These are phyloP conservation scores for Mesoligia furuncula DNA, from an alignment of 2,888 invertebrate species.

Conservation along the genomic window DNA sequence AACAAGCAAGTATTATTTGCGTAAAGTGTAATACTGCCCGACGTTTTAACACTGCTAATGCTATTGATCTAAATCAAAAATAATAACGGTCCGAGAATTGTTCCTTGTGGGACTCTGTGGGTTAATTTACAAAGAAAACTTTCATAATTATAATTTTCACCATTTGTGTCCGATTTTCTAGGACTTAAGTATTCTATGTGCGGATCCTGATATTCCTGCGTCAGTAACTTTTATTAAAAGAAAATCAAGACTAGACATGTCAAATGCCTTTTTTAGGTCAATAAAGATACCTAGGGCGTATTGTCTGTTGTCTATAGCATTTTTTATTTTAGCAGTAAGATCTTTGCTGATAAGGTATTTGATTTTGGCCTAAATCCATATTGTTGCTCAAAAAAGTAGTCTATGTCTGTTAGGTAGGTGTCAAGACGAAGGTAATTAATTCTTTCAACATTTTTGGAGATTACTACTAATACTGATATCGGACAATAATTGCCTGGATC, in stretches of 20 bases:
- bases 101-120: background rate
- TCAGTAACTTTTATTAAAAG: background rate
- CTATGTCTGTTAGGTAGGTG: background rate
- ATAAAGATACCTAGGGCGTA: background rate
- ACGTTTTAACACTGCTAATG: background rate
- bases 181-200: background rate
- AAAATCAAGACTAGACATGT: background rate
- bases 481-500: too few species aligned
- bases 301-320: background rate
- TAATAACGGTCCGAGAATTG: background rate
- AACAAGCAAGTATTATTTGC: background rate
- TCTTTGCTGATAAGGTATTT: background rate
- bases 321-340: background rate
- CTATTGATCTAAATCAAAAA: background rate
- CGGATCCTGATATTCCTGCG: background rate
- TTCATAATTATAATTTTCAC: background rate
- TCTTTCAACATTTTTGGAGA: background rate
- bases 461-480: too few species aligned
- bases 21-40: background rate
- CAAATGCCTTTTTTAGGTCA: slow-evolving; percentile 1
- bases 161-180: background rate
- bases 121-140: background rate
- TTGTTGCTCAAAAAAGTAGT: background rate
- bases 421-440: too few species aligned
- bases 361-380: background rate